Evolutionary conservation across 1,140 invertebrate species (phyloP), one percentile per base, ranked within the genome.

Genomic region (Diabrotica undecimpunctata): DNA sequence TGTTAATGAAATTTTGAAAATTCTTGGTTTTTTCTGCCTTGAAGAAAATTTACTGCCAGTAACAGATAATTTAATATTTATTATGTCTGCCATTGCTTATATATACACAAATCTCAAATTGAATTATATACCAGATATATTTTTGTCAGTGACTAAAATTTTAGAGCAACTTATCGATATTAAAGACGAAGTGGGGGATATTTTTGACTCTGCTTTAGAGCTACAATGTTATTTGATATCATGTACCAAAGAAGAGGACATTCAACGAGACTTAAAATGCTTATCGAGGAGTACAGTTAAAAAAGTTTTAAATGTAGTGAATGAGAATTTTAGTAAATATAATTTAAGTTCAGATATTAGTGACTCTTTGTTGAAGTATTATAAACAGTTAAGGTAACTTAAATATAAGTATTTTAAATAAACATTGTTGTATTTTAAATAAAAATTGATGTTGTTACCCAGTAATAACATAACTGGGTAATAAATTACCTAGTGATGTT

Each of bases 11-110:
- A 63, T 67, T 46, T 54, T 55, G 5, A 65, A 63, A 54, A 59
- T 75, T n/a, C 54, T 74, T 10, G 61, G 61, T n/a, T 67, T 66
- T 65, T 70, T 68, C 39, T 62, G 63, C n/a, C 46, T 54, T 8
- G 65, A 74, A 61, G 57, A 66, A 53, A 69, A 71, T 65, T 25
- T 73, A 11, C 57, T 73, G 39, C 72, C 71, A 7, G 7, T 74
- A 10, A 59, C 52, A 25, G 57, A 67, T 14, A 65, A 72, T 51
- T 65, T 73, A 53, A 63, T 61, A 35, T 71, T 69, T 58, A 74
- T 66, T 66, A 59, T 74, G 39, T 61, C 64, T 52, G 68, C 65
- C 10, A 63, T 74, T 61, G 41, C 60, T 8, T 66, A 66, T 50
- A 73, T 74, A 61, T 69, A 72, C 14, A 62, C 51, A 37, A 70